phyloP scores from a whole-genome alignment of 2,888 invertebrate genomes.

The Beris morrisii region DNA sequence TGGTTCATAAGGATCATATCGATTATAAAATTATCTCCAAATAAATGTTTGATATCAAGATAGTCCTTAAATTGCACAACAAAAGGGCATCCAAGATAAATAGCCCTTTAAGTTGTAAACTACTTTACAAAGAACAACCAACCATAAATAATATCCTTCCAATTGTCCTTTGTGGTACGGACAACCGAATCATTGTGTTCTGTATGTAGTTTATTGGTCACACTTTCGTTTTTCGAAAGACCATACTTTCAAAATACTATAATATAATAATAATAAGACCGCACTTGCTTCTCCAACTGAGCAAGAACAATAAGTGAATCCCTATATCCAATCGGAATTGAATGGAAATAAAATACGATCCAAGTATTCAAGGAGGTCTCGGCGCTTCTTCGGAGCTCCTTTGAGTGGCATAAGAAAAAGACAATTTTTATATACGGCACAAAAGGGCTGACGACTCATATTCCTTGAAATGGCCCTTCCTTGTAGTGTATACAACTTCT shows the following conservation, averaged over 20 bases:
- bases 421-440: background rate
- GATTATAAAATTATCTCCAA: slow-evolving; percentile 16
- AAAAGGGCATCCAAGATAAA: slow-evolving; percentile 8
- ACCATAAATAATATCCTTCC: slow-evolving; percentile 14
- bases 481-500: too few relatives aligned
- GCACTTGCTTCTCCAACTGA: slow-evolving; percentile 28
- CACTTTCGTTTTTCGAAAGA: slow-evolving; percentile 30
- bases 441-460: too few relatives aligned
- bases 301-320: slow-evolving; percentile 11
- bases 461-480: too few relatives aligned
- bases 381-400: background rate
- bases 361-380: slow-evolving; percentile 29
- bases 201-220: slow-evolving; percentile 11
- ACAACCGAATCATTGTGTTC: slow-evolving; percentile 21
- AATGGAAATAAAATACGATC: slow-evolving; percentile 23
- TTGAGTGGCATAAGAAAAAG: slow-evolving; percentile 26
- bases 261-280: slow-evolving; percentile 15
- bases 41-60: slow-evolving; percentile 23
- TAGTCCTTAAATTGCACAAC: slow-evolving; percentile 19
- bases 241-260: background rate
- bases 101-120: slow-evolving; percentile 25
- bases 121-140: slow-evolving; percentile 7
- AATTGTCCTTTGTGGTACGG: slow-evolving; percentile 16
- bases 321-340: slow-evolving; percentile 10
- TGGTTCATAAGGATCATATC: background rate